These are phyloP conservation scores for Fregata magnificens DNA, from an alignment of 2,113 vertebrate species.

Conservation along the genomic window DNA sequence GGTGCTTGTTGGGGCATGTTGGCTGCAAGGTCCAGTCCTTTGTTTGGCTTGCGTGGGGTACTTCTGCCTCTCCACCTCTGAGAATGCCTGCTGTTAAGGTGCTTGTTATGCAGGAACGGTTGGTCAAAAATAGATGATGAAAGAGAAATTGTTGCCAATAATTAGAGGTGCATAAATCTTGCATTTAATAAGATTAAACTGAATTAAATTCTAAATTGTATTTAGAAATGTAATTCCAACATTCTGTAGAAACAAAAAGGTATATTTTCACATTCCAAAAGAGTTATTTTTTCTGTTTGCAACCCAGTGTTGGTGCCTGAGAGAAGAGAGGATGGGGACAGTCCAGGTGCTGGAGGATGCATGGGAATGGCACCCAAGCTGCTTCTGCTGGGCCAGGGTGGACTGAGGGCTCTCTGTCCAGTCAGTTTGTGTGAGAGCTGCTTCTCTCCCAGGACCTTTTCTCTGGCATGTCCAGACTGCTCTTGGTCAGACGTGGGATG, in stretches of 20 bases:
- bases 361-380: not conserved
- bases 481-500: not conserved
- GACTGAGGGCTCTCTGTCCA: rapidly evolving
- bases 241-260: not conserved
- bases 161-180: not conserved
- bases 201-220: not conserved
- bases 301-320: not conserved
- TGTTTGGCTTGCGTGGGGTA: rapidly evolving
- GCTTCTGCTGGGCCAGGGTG: too few species aligned
- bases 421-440: not conserved
- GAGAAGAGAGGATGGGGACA: not conserved
- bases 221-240: not conserved
- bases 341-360: not conserved
- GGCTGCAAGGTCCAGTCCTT: not conserved
- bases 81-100: rapidly evolving
- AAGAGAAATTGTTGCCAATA: not conserved
- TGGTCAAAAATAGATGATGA: not conserved
- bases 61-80: not conserved
- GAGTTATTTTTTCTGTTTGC: not conserved
- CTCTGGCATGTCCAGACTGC: rapidly evolving
- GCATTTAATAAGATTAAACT: not conserved
- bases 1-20: not conserved
- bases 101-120: not conserved
- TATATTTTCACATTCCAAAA: not conserved
- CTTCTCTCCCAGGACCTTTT: not conserved